Evolutionary conservation across 2,113 vertebrate species (phyloP), one percentile per base, ranked within the genome.

Genomic region (Leptodactylus fuscus): DNA sequence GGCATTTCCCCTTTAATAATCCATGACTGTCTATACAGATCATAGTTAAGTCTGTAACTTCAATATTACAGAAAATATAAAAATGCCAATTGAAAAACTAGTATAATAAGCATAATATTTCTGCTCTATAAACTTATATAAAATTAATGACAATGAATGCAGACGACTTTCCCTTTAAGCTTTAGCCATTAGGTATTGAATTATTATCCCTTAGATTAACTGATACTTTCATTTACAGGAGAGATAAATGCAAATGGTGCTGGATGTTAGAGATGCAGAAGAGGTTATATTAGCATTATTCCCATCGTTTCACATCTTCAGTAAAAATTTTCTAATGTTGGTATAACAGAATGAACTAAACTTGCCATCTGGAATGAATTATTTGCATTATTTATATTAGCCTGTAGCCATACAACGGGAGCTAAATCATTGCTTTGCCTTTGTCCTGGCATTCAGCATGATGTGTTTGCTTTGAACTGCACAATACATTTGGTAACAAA

Each of bases 311-410:
- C 38, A 9, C 48, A 22, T 27, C 27, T 4, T 16, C 58, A 10
- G 16, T 81, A 24, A 34, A n/a, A 27, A 7, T 34, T 41, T 58
- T 20, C 78, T 44, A 65, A 60, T 62, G 36, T 65, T 44, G 38
- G 20, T 29, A 62, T 44, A 65, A 65, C 12, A 81, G 53, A 81
- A 65, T 20, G 58, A 81, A 60, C 22, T 34, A 62, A 81, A 44
- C 22, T 29, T 81, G 38, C 58, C 78, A 81, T 62, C 53, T 65
- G 34, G 38, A 81, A 81, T n/a, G 75, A 81, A 81, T 62, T 27
- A 44, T 62, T 60, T 81, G 78, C 78, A 81, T 81, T 81, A 81
- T 81, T 62, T 81, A 81, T 81, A 62, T 81, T 29, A 65, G 78
- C 78, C 78, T 62, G 78, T 81, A 62, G 78, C 78, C 34, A 81